These are phyloP conservation scores for Nothura maculosa DNA, from an alignment of 2,797 vertebrate genomes.

Conservation along the genomic window DNA sequence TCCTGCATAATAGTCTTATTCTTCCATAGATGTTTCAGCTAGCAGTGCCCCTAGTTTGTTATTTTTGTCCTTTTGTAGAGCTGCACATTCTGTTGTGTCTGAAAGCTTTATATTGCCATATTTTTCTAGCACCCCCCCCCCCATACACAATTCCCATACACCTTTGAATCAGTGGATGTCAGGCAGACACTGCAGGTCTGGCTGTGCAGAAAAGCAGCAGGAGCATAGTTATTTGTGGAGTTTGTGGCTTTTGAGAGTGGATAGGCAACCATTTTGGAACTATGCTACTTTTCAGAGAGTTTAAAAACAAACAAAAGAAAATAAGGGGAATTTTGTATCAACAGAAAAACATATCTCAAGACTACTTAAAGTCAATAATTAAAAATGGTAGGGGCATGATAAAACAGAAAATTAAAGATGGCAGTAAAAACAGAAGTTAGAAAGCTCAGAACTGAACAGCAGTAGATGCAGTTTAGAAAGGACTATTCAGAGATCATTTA, in stretches of 20 bases:
- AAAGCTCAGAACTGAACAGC: not conserved
- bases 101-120: not conserved
- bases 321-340: not conserved
- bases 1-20: not conserved
- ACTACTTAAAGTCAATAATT: not conserved
- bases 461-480: not conserved
- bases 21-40: not conserved
- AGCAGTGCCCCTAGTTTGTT: not conserved
- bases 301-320: not conserved
- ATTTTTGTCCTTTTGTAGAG: not conserved
- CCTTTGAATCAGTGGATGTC: not conserved
- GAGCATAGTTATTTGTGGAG: not conserved
- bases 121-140: not conserved
- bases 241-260: not conserved
- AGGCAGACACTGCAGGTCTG: rapidly evolving
- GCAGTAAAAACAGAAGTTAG: not conserved
- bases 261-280: not conserved
- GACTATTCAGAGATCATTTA: not conserved
- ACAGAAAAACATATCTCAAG: not conserved
- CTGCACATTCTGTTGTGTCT: not conserved
- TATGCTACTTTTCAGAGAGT: not conserved
- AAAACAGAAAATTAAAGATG: not conserved
- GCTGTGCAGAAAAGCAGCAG: not conserved
- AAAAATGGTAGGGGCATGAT: not conserved
- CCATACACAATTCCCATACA: not conserved